Base-by-base conservation (phyloP, 2,888 invertebrate species). In the Patella ulyssiponensis region DNA sequence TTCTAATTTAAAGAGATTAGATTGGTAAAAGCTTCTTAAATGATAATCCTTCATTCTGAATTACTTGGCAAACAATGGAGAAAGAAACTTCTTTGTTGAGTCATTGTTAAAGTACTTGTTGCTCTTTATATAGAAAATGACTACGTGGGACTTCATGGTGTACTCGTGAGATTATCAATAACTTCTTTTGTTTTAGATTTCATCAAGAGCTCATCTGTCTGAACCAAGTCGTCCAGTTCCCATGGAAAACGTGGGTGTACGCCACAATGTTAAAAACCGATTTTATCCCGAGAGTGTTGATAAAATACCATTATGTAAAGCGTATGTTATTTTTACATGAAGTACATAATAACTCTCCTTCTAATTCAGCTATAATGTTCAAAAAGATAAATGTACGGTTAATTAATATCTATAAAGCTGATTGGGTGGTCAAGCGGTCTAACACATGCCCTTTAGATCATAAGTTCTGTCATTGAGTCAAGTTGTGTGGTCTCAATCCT, bases 221-320 rank as follows among this genome's bases (percentile, higher is more conserved):
- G 91, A 92, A 80, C 92, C 92, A 11, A 94, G 95, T 74, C 93
- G 96, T 73, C 96, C 96, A 1, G 93, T 96, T 70, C 95, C 96
- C 0, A 94, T 95, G 93, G 94, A 94, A 82, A 95, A 95, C 86
- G 93, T 94, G 12, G 94, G 94, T 3, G 94, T 94, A 74, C 93
- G 94, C 52, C 94, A 94, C 73, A 94, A 95, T 81, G 93, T 95
- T 76, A 94, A 94, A 81, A 95, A 95, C 74, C 94, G 94, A 87
- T 95, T 94, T 90, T 96, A 96, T 88, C 96, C 96, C 0, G 96
- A 96, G 82, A 94, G 94, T 83, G 95, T 96, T 0, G 95, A 96
- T 78, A 93, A 94, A 84, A 95, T 96, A 74, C 94, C 95, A 74
- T 94, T 94, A 20, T 96, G 96, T 88, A 95, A 96, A 91, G 96